Conservation (phyloP, 2,888 invertebrate species). For the Cryptophagus acutangulus region DNA sequence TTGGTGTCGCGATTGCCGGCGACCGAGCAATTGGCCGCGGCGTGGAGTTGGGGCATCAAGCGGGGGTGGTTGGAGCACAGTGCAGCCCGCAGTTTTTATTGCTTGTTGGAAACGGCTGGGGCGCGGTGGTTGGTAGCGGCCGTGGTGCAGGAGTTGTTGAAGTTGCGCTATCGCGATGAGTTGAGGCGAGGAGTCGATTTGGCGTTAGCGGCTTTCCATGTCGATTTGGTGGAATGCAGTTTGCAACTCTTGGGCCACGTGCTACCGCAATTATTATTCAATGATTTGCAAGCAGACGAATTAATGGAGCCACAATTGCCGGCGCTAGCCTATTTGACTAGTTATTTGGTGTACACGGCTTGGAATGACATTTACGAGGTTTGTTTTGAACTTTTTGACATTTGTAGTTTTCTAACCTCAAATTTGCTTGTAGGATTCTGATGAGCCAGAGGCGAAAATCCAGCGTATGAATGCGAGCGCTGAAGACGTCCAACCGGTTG, state of each 20-base stretch:
- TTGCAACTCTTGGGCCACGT: constrained; percentile 71
- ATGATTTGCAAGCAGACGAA: constrained; percentile 40
- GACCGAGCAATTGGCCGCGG: constrained; percentile 55
- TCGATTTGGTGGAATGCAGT: constrained; percentile 83
- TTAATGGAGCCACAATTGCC: constrained; percentile 76
- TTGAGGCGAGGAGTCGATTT: constrained; percentile 78
- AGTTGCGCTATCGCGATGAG: constrained; percentile 64
- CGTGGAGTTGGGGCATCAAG: constrained; percentile 48
- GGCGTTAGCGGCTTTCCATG: constrained; percentile 81
- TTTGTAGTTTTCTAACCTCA: too few relatives aligned
- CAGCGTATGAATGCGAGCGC: constrained; percentile 32
- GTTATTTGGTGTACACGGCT: constrained; percentile 43
- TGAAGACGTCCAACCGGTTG: constrained; percentile 26
- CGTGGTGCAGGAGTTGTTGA: constrained; percentile 60
- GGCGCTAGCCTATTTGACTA: constrained; percentile 63
- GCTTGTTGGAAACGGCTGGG: constrained; percentile 79
- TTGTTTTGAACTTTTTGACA: too few relatives aligned
- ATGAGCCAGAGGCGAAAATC: constrained; percentile 38
- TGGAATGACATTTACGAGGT: constrained; percentile 35
- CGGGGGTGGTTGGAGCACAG: constrained; percentile 81
- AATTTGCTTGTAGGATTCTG: constrained; percentile 39
- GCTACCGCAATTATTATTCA: constrained; percentile 57
- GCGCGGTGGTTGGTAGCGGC: constrained; percentile 75
- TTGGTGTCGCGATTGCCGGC: constrained; percentile 70
- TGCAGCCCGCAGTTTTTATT: constrained; percentile 75